Base-by-base conservation (phyloP, 2,113 vertebrate genomes). In the Panthera leo region DNA sequence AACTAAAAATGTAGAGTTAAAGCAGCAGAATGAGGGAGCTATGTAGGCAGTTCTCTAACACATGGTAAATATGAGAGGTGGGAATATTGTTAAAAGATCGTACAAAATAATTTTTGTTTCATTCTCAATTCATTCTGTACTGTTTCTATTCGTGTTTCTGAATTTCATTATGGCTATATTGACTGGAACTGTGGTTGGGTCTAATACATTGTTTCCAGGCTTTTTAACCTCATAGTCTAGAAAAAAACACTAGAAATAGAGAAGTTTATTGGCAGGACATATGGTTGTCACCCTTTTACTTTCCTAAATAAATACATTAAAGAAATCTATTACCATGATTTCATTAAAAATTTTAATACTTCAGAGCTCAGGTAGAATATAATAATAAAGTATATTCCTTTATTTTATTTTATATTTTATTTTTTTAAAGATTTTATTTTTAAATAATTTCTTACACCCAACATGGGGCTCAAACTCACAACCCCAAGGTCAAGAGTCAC, bases 311-410 rank as follows among this genome's bases (percentile, higher is more conserved):
- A 76, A 83, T 42, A 92, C 27, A 48, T 88, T 23, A 0, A 0
- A 23, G 58, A 92, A 75, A 70, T 82, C 48, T 83, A 51, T 34
- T 70, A 70, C 25, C 53, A 78, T 63, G 58, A 91, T 65, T 91
- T 96, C 51, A 55, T 88, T 42, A 88, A 91, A 68, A 79, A n/a
- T 80, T 97, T 82, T 65, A 86, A 23, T n/a, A 83, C 39, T 71
- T 88, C 61, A 87, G 84, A 84, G 70, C 31, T 87, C 65, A 80
- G 31, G 34, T 18, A 39, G 34, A 70, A 78, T 80, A 36, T 68
- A 70, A 82, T 36, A 73, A 93, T 85, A 55, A 89, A 88, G 10
- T 73, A 71, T 91, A 71, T 29, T 84, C 11, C 14, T 91, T 80
- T 93, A 95, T 73, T 71, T 16, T 70, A 18, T 70, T 58, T 73